These are phyloP conservation scores for Callopanchax toddi DNA, from an alignment of 2,113 vertebrate species.

Conservation along the genomic window DNA sequence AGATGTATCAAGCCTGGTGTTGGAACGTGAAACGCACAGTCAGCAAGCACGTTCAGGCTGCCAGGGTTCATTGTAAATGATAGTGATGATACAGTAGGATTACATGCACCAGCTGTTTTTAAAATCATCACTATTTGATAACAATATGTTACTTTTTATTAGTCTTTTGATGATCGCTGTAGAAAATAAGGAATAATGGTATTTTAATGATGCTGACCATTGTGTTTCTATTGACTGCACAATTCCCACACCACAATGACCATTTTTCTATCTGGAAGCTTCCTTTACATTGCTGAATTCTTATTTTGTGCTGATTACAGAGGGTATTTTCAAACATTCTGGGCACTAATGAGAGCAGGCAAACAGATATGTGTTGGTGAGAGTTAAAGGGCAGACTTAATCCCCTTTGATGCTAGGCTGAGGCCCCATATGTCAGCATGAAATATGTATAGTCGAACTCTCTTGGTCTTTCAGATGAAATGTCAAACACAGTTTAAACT, in stretches of 20 bases:
- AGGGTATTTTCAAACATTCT: neutral
- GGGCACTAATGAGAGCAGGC: conserved; percentile 10
- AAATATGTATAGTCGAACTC: conserved; percentile 44
- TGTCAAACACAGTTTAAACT: conserved; percentile 14
- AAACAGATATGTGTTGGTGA: neutral
- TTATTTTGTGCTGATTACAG: neutral
- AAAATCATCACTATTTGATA: neutral
- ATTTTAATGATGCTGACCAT: conserved; percentile 26
- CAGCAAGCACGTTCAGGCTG: conserved; percentile 1
- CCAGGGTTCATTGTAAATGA: conserved; percentile 4
- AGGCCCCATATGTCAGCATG: conserved; percentile 45
- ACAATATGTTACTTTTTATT: neutral
- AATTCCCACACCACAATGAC: conserved; percentile 2
- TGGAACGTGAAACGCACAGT: conserved; percentile 11
- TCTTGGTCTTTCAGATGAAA: conserved; percentile 16
- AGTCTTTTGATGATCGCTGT: neutral
- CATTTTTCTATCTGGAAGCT: conserved; percentile 27
- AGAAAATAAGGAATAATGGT: conserved; percentile 1
- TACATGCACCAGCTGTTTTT: conserved; percentile 12
- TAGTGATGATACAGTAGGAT: neutral
- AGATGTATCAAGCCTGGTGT: conserved; percentile 26
- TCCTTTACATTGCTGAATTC: conserved; percentile 41
- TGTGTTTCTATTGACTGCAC: conserved; percentile 26
- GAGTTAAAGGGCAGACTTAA: conserved; percentile 43
- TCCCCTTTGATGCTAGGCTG: conserved; percentile 36